Evolutionary conservation across 2,797 vertebrate species (phyloP).

Genomic region (Chrysocyon brachyurus): DNA sequence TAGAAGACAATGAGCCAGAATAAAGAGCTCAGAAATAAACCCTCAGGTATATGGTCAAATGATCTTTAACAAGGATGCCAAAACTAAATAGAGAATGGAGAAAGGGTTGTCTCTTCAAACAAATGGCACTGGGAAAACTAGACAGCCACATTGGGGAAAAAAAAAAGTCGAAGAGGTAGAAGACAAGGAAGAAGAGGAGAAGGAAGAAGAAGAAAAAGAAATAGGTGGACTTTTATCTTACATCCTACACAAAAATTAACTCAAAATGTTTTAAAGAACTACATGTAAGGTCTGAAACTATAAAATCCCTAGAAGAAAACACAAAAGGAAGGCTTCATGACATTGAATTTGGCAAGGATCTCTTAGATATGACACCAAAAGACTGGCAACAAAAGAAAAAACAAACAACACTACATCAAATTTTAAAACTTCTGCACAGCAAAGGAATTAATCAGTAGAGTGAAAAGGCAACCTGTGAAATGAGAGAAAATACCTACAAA

Average conservation of each 20-base stretch:
- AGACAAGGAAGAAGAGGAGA: neutral
- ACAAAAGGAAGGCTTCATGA: neutral
- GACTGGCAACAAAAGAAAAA: slow-evolving; percentile 12
- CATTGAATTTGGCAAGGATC: neutral
- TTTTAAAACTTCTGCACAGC: neutral
- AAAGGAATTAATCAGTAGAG: neutral
- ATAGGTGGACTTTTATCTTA: neutral
- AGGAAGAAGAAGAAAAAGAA: neutral
- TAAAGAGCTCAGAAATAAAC: neutral
- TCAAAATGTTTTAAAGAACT: neutral
- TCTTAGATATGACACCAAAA: neutral
- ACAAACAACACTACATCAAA: neutral
- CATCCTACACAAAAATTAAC: neutral
- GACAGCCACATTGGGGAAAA: neutral
- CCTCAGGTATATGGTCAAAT: neutral
- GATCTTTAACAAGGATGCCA: neutral
- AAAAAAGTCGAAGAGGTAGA: neutral
- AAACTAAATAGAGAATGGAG: neutral
- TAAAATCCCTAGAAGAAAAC: slow-evolving; percentile 49
- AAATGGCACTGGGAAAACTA: slow-evolving; percentile 12
- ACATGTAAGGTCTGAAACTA: slow-evolving; percentile 9
- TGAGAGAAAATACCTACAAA: neutral
- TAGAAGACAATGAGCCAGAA: neutral
- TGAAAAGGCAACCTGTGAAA: neutral
- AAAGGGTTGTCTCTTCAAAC: neutral